These are phyloP conservation scores for Megalops atlanticus DNA, from an alignment of 2,113 vertebrate genomes.

Conservation along the genomic window DNA sequence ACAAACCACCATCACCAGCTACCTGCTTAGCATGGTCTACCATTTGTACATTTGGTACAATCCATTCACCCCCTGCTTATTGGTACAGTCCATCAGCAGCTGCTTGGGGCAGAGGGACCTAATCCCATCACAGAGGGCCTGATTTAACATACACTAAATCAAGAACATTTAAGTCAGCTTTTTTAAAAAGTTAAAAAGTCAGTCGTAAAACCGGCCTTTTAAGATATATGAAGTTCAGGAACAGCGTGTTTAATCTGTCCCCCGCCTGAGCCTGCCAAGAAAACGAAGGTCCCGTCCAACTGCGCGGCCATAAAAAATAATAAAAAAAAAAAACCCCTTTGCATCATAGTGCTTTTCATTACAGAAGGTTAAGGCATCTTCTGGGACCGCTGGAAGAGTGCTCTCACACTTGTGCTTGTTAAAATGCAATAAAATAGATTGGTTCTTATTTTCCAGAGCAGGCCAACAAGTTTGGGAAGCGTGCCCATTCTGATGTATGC, in stretches of 20 bases:
- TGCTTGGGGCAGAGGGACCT: neutral
- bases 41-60: no score
- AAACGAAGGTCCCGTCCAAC: neutral
- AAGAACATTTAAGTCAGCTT: constrained; percentile 7
- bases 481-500: neutral
- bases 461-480: constrained; percentile 6
- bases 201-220: neutral
- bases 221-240: constrained; percentile 14
- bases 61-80: neutral
- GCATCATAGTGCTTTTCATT: neutral
- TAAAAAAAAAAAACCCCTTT: neutral
- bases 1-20: no score
- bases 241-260: neutral
- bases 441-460: neutral
- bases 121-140: neutral
- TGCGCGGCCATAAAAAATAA: neutral
- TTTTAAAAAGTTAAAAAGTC: constrained; percentile 1
- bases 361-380: neutral
- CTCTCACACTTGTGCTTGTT: neutral
- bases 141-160: neutral
- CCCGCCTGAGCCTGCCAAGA: neutral
- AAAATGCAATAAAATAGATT: constrained; percentile 14
- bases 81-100: neutral
- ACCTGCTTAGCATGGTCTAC: no score
- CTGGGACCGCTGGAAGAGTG: neutral